Percentiles rank a stretch among this genome's conserved stretches.
Conservation (phyloP, 2,888 invertebrate species). For the Lepas anatifera region DNA sequence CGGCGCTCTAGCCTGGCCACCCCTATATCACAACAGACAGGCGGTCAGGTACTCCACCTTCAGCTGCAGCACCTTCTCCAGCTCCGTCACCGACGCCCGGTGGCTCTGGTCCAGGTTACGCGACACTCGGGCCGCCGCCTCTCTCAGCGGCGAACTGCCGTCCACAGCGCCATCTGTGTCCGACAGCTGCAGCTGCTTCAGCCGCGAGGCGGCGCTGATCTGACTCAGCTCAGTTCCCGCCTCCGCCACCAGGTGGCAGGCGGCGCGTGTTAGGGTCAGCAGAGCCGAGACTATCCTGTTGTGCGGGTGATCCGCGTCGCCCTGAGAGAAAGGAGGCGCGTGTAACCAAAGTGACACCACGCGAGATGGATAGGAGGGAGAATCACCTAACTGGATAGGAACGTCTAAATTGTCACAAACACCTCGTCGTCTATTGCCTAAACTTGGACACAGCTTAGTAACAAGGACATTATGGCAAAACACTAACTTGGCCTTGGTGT, state of each 20-base stretch:
- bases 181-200: background rate
- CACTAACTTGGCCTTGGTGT: no score
- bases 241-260: background rate
- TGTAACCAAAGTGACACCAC: no score
- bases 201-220: background rate
- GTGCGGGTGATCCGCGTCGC: background rate
- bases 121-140: background rate
- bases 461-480: no score
- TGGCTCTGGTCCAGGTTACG: constrained; percentile 40
- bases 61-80: constrained; percentile 42
- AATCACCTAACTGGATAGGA: no score
- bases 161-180: background rate
- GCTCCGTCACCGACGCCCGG: constrained; percentile 40
- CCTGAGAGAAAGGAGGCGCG: no score
- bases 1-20: no score
- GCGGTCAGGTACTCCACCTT: constrained; percentile 42
- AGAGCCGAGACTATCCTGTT: background rate
- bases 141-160: background rate
- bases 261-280: background rate
- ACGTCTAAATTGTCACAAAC: no score
- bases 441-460: no score
- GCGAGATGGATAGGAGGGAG: no score
- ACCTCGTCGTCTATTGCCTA: no score
- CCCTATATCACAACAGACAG: constrained; percentile 2
- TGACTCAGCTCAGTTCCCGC: background rate